Evolutionary conservation across 2,113 vertebrate genomes (phyloP), one percentile per base, ranked within the genome.

Genomic region (Festucalex cinctus): DNA sequence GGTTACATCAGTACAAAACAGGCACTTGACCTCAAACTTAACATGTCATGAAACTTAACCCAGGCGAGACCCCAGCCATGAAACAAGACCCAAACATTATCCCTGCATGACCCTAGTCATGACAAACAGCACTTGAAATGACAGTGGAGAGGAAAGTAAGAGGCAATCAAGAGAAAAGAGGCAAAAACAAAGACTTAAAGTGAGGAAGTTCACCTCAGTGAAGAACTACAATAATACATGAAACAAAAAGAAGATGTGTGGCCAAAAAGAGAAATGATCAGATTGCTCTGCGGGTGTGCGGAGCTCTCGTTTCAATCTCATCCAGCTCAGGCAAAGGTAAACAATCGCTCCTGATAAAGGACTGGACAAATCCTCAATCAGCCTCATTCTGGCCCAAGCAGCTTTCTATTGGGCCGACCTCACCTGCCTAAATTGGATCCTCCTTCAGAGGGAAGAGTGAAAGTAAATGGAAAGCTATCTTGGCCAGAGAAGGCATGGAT

Each of bases 261-360:
- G 58, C 70, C 36, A 60, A 61, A 75, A 53, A 70, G 60, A 73
- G 58, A 82, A 83, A 86, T 80, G 56, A 88, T 89, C 83, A 69
- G 81, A 88, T 86, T 85, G 62, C 65, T 77, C 61, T 78, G 73
- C 69, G 79, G 62, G 63, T 35, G 46, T 14, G 6, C 37, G 69
- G 65, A 78, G 81, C 69, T 73, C 78, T 54, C 54, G 84, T 88
- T 88, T 85, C 85, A 86, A 84, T 90, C 85, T 87, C 86, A 89
- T 90, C 86, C 84, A 75, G 78, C 82, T 62, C 69, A 53, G 66
- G 71, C 78, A 79, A 91, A 88, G 86, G 88, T 88, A 91, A 91
- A 91, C 90, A 92, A 91, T 92, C 89, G 86, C 79, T 85, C 88
- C 78, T 85, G 82, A 90, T 92, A 87, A 89, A 90, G 83, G 84